A percentile compares a stretch with the other conserved stretches of the same genome.
Evolutionary conservation across 2,888 invertebrate genomes (phyloP).

Genomic region (Andrena bucephala): DNA sequence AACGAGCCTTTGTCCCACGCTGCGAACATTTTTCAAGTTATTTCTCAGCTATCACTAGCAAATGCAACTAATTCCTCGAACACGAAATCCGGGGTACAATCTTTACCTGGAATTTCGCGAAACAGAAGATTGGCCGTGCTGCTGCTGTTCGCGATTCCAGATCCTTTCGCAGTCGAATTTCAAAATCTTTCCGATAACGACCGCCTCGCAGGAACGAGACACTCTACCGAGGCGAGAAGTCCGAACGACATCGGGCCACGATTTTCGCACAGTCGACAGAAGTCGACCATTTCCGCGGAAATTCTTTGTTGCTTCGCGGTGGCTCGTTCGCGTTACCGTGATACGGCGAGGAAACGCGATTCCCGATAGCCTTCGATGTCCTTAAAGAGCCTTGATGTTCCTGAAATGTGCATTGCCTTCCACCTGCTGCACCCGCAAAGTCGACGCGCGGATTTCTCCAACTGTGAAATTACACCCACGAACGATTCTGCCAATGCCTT

Average conservation of each 20-base stretch:
- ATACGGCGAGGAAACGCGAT: slow-evolving; percentile 21
- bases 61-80: not conserved
- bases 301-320: slow-evolving; percentile 15
- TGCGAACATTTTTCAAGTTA: not conserved
- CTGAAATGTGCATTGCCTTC: not conserved
- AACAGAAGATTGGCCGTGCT: not conserved
- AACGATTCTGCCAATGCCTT: slow-evolving; percentile 1
- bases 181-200: slow-evolving; percentile 21
- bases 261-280: slow-evolving; percentile 28
- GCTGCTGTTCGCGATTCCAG: not conserved
- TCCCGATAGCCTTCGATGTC: slow-evolving; percentile 9
- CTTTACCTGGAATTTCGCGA: not conserved
- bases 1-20: not conserved
- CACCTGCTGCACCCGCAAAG: slow-evolving; percentile 7
- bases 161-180: not conserved
- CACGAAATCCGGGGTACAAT: not conserved
- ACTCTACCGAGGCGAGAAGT: not conserved
- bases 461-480: not conserved
- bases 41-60: not conserved
- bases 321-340: not conserved
- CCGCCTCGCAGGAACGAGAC: slow-evolving; percentile 12
- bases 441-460: slow-evolving; percentile 1
- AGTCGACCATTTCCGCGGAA: not conserved
- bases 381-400: slow-evolving; percentile 18
- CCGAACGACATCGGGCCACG: slow-evolving; percentile 5